Conservation (phyloP, 2,888 invertebrate genomes). For the Patella caerulea region DNA sequence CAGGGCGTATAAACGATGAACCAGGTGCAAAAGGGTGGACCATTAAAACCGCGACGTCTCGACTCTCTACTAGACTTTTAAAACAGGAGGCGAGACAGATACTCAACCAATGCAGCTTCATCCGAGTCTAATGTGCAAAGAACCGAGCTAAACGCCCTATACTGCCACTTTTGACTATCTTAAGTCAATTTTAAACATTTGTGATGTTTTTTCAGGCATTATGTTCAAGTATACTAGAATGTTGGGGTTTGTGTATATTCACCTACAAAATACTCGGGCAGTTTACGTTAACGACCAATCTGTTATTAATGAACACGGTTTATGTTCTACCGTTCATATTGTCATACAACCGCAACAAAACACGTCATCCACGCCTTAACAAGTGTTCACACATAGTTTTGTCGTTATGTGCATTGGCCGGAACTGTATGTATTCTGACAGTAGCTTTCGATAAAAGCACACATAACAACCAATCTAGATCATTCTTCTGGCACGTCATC, state of each 20-base stretch:
- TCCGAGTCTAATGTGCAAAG: too few species aligned
- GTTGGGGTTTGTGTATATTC: slow-evolving; percentile 53
- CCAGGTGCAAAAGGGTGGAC: too few species aligned
- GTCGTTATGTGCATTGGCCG: not conserved
- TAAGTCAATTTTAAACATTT: not conserved
- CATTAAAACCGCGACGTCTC: too few species aligned
- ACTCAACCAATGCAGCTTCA: too few species aligned
- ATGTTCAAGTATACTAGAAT: slow-evolving; percentile 46
- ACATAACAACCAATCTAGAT: not conserved
- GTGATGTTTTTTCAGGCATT: slow-evolving; percentile 49
- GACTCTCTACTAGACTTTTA: too few species aligned
- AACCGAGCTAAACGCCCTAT: too few species aligned
- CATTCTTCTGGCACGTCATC: slow-evolving; percentile 19
- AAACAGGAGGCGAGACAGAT: too few species aligned
- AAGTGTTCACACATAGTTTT: not conserved
- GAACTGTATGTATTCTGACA: not conserved
- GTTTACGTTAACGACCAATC: slow-evolving; percentile 26
- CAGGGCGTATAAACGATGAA: too few species aligned
- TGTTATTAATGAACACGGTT: slow-evolving; percentile 49
- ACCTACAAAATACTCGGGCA: slow-evolving; percentile 46
- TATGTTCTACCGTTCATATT: too few species aligned
- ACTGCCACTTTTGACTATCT: not conserved
- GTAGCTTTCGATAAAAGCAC: not conserved
- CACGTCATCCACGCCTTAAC: not conserved
- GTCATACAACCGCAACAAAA: too few species aligned